Conservation (phyloP, 2,888 invertebrate species). For the Calephelis perditalis region DNA sequence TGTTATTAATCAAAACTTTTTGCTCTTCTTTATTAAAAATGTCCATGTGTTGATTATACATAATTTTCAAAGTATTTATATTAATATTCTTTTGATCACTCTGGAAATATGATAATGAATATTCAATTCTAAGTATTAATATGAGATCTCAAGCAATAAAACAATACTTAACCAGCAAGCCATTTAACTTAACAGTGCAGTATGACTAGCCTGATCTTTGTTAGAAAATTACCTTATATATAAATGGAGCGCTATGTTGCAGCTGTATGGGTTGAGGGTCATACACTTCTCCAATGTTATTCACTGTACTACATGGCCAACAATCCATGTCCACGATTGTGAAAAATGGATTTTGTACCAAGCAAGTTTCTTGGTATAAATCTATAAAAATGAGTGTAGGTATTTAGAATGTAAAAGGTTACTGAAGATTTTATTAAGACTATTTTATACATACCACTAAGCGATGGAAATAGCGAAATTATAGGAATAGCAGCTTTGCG, state of each 20-base stretch:
- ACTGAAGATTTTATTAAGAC: not conserved
- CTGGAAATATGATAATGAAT: constrained; percentile 48
- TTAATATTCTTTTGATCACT: constrained; percentile 77
- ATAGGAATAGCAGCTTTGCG: constrained; percentile 87
- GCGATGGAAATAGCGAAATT: constrained; percentile 83
- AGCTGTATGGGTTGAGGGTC: constrained; percentile 60
- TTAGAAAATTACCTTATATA: constrained; percentile 66
- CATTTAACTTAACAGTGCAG: no score
- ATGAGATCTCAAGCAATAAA: not conserved
- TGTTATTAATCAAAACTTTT: constrained; percentile 67
- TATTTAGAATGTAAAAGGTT: not conserved
- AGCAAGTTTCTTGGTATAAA: constrained; percentile 90
- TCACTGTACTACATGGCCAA: constrained; percentile 87
- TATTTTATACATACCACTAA: constrained; percentile 77
- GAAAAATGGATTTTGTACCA: constrained; percentile 90
- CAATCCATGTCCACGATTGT: constrained; percentile 90
- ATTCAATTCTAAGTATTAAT: constrained; percentile 1
- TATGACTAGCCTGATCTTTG: no score
- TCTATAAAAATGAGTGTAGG: constrained; percentile 56
- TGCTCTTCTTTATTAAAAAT: constrained; percentile 81
- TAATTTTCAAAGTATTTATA: constrained; percentile 70
- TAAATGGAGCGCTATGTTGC: constrained; percentile 67
- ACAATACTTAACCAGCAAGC: no score
- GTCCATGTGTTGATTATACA: constrained; percentile 78
- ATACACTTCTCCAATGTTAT: constrained; percentile 82